Percentiles rank a stretch among this genome's conserved stretches.
Conservation (phyloP, 2,888 invertebrate species). For the Mycalesis mineus region DNA sequence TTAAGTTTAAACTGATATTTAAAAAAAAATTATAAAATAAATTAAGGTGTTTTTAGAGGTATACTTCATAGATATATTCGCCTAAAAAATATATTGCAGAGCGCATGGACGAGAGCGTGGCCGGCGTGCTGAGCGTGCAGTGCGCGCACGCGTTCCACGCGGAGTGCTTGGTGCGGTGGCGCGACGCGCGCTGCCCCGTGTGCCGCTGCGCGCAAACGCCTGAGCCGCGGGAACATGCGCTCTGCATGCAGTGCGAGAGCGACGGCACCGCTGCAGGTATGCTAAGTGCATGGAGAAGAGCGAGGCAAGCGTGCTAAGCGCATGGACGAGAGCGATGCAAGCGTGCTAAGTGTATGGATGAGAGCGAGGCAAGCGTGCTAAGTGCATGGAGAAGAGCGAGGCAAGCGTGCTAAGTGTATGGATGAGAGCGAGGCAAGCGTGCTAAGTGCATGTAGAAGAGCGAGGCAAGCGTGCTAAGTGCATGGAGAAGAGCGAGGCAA, state of each 20-base stretch:
- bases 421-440: too few species aligned
- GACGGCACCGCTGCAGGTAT: constrained; percentile 11
- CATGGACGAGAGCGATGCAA: constrained; percentile 99
- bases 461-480: constrained; percentile 89
- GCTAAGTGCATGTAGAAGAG: constrained; percentile 98
- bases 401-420: too few species aligned
- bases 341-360: too few species aligned
- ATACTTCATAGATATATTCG: too few species aligned
- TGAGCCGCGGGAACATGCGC: constrained; percentile 83
- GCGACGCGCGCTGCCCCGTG: constrained; percentile 97
- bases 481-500: constrained; percentile 99
- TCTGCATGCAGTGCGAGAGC: constrained; percentile 81
- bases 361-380: too few species aligned
- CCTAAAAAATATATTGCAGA: too few species aligned
- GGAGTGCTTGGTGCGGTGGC: constrained; percentile 96
- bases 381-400: too few species aligned
- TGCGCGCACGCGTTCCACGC: constrained; percentile 99
- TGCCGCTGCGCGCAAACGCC: constrained; percentile 94
- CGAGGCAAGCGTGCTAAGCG: constrained; percentile 97
- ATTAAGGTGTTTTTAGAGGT: too few species aligned
- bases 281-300: constrained; percentile 92
- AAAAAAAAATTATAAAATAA: too few species aligned
- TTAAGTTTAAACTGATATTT: too few species aligned
- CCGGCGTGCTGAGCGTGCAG: constrained; percentile 96
- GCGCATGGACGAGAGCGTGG: constrained; percentile 98